Evolutionary conservation across 2,888 invertebrate species (phyloP).

Genomic region (Pachliopta kotzebuea): DNA sequence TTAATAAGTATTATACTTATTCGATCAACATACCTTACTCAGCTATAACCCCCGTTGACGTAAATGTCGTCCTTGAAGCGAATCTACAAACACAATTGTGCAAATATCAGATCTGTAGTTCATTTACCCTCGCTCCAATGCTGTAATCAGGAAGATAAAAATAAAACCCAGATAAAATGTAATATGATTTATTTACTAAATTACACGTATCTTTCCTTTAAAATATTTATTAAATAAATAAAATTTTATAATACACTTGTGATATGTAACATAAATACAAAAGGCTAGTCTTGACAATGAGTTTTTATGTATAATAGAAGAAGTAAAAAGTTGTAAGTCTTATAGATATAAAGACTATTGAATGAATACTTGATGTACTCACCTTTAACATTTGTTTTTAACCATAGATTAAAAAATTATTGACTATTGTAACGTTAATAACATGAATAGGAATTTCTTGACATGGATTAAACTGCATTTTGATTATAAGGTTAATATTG

Average conservation of each 20-base stretch:
- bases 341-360: too few species aligned
- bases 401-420: too few species aligned
- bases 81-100: conserved; percentile 71
- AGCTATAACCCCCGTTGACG: conserved; percentile 61
- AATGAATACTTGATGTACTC: too few species aligned
- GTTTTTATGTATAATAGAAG: too few species aligned
- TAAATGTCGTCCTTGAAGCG: conserved; percentile 70
- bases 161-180: conserved; percentile 11
- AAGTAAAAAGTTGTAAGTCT: too few species aligned
- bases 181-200: not conserved
- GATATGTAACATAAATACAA: not conserved
- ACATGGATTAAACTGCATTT: too few species aligned
- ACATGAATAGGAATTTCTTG: too few species aligned
- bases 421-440: too few species aligned
- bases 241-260: not conserved
- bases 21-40: conserved; percentile 39
- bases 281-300: not conserved
- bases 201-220: not conserved
- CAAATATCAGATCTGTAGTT: conserved; percentile 65
- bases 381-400: too few species aligned
- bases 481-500: not conserved
- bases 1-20: conserved; percentile 31
- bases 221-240: not conserved
- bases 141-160: conserved; percentile 33
- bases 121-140: conserved; percentile 57